Percentiles rank a stretch among this genome's conserved stretches.
Evolutionary conservation across 1,140 invertebrate genomes (phyloP).

Genomic region (Thrips palmi): DNA sequence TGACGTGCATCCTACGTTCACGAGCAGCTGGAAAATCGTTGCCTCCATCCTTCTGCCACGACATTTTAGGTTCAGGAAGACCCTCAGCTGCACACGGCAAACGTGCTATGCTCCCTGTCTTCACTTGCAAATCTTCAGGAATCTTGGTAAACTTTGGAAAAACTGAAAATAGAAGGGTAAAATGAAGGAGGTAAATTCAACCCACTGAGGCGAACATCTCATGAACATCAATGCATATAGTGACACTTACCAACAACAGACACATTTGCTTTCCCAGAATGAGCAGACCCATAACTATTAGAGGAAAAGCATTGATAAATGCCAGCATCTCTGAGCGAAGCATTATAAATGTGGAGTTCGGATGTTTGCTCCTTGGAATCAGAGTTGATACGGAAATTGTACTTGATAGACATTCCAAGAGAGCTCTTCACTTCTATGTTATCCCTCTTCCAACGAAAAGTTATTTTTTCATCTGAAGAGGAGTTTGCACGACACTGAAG

Average conservation of each 20-base stretch:
- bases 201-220: neutral
- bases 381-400: conserved; percentile 7
- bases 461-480: conserved; percentile 38
- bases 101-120: conserved; percentile 66
- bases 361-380: conserved; percentile 28
- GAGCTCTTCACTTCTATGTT: conserved; percentile 37
- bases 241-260: conserved; percentile 52
- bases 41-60: conserved; percentile 87
- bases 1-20: conserved; percentile 82
- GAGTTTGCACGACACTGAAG: conserved; percentile 60
- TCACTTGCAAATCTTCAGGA: conserved; percentile 66
- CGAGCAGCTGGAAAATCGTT: conserved; percentile 88
- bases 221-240: neutral
- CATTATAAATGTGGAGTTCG: conserved; percentile 45
- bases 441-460: conserved; percentile 78
- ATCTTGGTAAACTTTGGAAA: conserved; percentile 74
- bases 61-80: conserved; percentile 71
- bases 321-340: conserved; percentile 59
- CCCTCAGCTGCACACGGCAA: conserved; percentile 83
- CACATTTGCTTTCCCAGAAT: conserved; percentile 70
- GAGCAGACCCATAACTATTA: conserved; percentile 76
- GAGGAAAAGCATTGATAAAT: conserved; percentile 84
- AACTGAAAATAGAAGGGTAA: conserved; percentile 34
- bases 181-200: conserved; percentile 6
- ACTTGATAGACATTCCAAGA: conserved; percentile 1